Evolutionary conservation across 2,888 invertebrate species (phyloP).

Genomic region (Hypolimnas misippus): DNA sequence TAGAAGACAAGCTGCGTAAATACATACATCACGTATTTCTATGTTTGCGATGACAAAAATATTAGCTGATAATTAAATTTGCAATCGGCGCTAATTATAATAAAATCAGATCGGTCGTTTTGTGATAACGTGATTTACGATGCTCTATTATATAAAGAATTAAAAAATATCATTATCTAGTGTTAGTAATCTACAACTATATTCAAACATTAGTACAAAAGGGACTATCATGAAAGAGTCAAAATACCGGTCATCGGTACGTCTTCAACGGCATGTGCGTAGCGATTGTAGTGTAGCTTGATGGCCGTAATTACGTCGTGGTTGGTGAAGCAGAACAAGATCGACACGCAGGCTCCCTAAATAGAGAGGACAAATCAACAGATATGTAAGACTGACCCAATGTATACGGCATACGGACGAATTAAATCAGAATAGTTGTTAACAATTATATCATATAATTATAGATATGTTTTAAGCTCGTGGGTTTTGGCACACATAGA

Average conservation of each 20-base stretch:
- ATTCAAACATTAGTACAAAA: neutral
- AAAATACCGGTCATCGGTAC: conserved; percentile 63
- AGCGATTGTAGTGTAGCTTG: conserved; percentile 70
- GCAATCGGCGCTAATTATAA: neutral
- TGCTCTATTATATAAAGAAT: neutral
- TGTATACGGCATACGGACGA: no score
- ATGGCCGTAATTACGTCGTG: conserved; percentile 86
- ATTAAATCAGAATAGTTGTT: no score
- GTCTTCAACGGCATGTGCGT: conserved; percentile 56
- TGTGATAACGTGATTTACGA: neutral
- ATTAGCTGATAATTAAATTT: neutral
- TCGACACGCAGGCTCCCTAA: conserved; percentile 88
- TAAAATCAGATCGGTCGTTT: neutral
- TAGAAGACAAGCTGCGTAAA: neutral
- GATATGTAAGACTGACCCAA: no score
- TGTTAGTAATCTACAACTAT: neutral
- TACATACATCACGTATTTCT: no score
- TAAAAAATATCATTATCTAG: neutral
- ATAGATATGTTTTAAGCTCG: no score
- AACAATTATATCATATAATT: no score
- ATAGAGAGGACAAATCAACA: neutral
- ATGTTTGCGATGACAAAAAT: neutral
- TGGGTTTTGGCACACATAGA: no score
- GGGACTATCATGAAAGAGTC: neutral
- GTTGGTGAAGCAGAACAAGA: conserved; percentile 90